Evolutionary conservation across 2,888 invertebrate species (phyloP).

Genomic region (Nesidiocoris tenuis): DNA sequence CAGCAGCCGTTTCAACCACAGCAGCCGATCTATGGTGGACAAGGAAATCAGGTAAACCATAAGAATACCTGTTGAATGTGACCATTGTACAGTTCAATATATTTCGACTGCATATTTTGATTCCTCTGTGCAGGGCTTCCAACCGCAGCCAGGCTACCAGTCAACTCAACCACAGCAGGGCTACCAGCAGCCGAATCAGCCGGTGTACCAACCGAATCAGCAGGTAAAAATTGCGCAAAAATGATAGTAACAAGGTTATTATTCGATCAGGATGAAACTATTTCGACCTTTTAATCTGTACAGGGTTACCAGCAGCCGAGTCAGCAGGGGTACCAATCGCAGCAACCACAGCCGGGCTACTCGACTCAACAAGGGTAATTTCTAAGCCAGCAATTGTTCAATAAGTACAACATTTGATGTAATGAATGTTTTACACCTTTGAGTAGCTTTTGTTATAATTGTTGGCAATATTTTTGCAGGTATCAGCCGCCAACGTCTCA

Average conservation of each 20-base stretch:
- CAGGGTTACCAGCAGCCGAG: not conserved
- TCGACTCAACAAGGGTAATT: constrained; percentile 13
- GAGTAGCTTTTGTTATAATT: not conserved
- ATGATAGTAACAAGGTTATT: no score
- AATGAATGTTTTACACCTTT: no score
- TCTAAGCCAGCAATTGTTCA: not conserved
- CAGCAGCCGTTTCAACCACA: constrained; percentile 29
- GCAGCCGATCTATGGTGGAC: not conserved
- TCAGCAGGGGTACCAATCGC: constrained; percentile 13
- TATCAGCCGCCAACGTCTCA: constrained; percentile 14
- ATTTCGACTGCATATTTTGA: no score
- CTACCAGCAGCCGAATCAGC: constrained; percentile 12
- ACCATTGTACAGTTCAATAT: no score
- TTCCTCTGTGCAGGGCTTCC: constrained; percentile 9
- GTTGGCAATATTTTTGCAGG: no score
- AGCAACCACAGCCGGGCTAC: not conserved
- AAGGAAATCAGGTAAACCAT: not conserved
- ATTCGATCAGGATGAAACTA: no score
- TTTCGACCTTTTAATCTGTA: not conserved
- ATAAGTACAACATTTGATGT: not conserved
- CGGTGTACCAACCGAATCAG: not conserved
- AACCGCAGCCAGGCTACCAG: constrained; percentile 30
- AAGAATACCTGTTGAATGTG: no score
- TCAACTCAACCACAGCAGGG: constrained; percentile 23
- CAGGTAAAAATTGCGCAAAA: not conserved